Percentiles rank a stretch among this genome's conserved stretches.
These are phyloP conservation scores for Prosopocoilus inquinatus DNA, from an alignment of 2,888 invertebrate species.

Conservation along the genomic window DNA sequence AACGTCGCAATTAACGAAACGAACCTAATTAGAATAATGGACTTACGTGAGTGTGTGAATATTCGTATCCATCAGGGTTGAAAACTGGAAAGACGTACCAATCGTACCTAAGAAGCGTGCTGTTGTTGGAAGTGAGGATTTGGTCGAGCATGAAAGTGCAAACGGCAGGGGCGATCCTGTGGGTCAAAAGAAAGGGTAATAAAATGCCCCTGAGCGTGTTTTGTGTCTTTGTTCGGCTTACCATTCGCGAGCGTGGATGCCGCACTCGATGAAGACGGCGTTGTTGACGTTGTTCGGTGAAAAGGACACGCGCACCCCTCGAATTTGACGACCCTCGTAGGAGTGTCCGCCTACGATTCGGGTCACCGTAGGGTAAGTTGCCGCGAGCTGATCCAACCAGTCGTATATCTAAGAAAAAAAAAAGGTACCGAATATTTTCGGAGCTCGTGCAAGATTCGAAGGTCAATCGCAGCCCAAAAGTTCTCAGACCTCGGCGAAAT, in stretches of 20 bases:
- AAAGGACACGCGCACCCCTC: slow-evolving; percentile 55
- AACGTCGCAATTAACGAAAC: too few relatives aligned
- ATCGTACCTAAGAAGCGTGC: slow-evolving; percentile 59
- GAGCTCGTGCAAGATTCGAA: too few relatives aligned
- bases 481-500: too few relatives aligned
- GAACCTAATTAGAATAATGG: too few relatives aligned
- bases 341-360: slow-evolving; percentile 58
- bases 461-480: too few relatives aligned
- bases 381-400: slow-evolving; percentile 57
- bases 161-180: slow-evolving; percentile 43
- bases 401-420: slow-evolving; percentile 51
- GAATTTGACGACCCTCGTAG: slow-evolving; percentile 59
- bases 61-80: slow-evolving; percentile 74
- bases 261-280: slow-evolving; percentile 63
- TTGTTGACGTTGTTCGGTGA: slow-evolving; percentile 53
- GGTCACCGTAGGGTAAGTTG: slow-evolving; percentile 53
- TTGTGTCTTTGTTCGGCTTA: slow-evolving; percentile 16
- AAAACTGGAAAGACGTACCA: slow-evolving; percentile 74
- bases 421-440: slow-evolving; percentile 18
- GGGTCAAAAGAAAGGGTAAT: too few relatives aligned
- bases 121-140: slow-evolving; percentile 53
- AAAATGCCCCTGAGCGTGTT: too few relatives aligned
- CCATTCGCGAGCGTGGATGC: slow-evolving; percentile 51
- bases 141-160: slow-evolving; percentile 61
- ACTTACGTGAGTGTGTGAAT: slow-evolving; percentile 61